Conservation (phyloP, 2,797 vertebrate genomes). For the Danio jaintianensis region DNA sequence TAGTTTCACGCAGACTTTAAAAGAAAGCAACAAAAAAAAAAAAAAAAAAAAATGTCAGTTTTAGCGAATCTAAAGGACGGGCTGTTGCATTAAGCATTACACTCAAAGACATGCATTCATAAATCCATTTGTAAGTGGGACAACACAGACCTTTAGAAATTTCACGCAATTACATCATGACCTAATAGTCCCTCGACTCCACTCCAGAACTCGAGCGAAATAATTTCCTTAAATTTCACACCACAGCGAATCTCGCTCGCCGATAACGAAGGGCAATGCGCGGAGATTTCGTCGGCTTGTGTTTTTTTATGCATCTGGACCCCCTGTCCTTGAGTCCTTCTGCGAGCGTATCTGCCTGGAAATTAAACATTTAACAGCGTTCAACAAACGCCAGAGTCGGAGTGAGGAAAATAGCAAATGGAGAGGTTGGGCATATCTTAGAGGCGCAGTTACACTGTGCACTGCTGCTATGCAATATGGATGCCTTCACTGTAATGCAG, state of each 20-base stretch:
- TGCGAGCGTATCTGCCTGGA: constrained; percentile 46
- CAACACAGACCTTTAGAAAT: constrained; percentile 55
- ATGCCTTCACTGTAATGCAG: constrained; percentile 56
- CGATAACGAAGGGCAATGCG: constrained; percentile 43
- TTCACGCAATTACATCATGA: constrained; percentile 67
- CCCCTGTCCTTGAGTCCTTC: constrained; percentile 61
- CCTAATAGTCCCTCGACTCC: constrained; percentile 51
- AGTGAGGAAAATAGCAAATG: constrained; percentile 58
- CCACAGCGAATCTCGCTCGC: constrained; percentile 27
- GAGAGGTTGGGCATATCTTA: constrained; percentile 50
- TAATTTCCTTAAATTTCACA: constrained; percentile 56
- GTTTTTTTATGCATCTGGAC: constrained; percentile 56
- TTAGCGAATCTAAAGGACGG: constrained; percentile 33
- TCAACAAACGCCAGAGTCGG: constrained; percentile 48
- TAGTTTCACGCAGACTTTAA: not conserved
- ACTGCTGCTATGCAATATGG: constrained; percentile 54
- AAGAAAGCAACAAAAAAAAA: not conserved
- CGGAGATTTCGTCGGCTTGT: constrained; percentile 50
- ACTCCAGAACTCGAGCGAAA: constrained; percentile 45
- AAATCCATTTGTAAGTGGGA: constrained; percentile 49
- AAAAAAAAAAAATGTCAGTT: not conserved
- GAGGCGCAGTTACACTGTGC: constrained; percentile 56
- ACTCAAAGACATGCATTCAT: constrained; percentile 51
- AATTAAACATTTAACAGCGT: constrained; percentile 63
- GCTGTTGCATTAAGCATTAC: constrained; percentile 36